Conservation (phyloP, 2,113 vertebrate genomes). For the Cepphus grylle region DNA sequence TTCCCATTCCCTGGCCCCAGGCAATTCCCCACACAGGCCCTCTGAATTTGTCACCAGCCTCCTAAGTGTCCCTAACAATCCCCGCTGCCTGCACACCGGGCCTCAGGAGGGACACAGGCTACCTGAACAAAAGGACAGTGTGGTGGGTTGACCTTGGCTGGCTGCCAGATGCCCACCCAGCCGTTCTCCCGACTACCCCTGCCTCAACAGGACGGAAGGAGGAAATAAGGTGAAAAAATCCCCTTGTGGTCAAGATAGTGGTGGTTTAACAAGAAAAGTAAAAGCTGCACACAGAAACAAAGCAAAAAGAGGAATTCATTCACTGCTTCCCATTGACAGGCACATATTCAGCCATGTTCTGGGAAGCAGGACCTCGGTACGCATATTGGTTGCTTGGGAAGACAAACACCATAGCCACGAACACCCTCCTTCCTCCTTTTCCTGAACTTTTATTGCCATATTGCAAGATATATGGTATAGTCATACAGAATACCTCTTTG, state of each 20-base stretch:
- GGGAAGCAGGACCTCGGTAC: not conserved
- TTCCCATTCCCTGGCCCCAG: not conserved
- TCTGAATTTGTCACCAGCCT: not conserved
- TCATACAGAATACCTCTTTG: not conserved
- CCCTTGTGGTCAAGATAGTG: not conserved
- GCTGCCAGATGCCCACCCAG: not conserved
- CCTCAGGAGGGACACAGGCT: not conserved
- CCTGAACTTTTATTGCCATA: not conserved
- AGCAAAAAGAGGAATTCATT: not conserved
- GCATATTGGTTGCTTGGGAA: not conserved
- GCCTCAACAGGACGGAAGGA: not conserved
- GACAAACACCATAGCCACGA: not conserved
- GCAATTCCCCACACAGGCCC: not conserved
- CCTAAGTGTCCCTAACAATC: not conserved
- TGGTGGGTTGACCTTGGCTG: not conserved
- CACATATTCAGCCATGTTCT: not conserved
- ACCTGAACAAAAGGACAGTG: not conserved
- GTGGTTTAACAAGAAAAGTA: not conserved
- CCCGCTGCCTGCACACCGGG: not conserved
- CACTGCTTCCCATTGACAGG: not conserved
- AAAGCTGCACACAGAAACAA: not conserved
- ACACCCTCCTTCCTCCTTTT: not conserved
- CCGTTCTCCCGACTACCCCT: not conserved
- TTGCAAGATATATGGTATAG: accelerated
- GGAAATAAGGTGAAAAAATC: not conserved